A percentile compares a stretch with the other conserved stretches of the same genome.
These are phyloP conservation scores for Aleiodes alternator DNA, from an alignment of 2,888 invertebrate genomes.

Conservation along the genomic window DNA sequence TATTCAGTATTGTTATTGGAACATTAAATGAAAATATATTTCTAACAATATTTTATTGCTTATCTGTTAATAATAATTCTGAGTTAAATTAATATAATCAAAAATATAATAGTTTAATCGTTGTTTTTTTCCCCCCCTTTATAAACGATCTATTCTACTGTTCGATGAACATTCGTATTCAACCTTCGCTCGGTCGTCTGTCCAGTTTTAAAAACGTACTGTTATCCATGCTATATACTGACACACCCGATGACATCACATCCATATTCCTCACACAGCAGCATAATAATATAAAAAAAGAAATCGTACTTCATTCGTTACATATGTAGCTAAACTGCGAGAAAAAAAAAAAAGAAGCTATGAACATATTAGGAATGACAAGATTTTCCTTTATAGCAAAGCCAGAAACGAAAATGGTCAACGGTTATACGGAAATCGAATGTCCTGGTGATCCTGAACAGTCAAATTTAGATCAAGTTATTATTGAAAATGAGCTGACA, in stretches of 20 bases:
- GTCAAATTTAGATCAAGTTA: constrained; percentile 49
- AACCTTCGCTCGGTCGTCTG: constrained; percentile 66
- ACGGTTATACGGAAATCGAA: constrained; percentile 61
- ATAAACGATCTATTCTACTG: no score
- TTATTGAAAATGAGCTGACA: constrained; percentile 58
- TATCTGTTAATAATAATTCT: not conserved
- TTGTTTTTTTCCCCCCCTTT: no score
- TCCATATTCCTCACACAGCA: constrained; percentile 43
- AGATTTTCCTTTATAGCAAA: constrained; percentile 20
- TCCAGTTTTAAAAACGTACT: constrained; percentile 70
- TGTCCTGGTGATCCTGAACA: constrained; percentile 54
- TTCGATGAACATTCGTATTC: constrained; percentile 56
- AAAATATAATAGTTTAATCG: not conserved
- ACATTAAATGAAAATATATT: not conserved
- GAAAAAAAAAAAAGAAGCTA: not conserved
- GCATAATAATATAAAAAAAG: constrained; percentile 32
- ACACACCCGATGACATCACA: constrained; percentile 55
- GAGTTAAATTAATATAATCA: not conserved
- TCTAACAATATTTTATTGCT: not conserved
- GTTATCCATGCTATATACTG: not conserved
- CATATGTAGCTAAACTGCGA: not conserved
- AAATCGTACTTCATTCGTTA: not conserved
- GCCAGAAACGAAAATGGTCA: constrained; percentile 59
- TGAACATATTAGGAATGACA: constrained; percentile 26
- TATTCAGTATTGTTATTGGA: not conserved